Conservation (phyloP, 2,113 vertebrate genomes). For the Perca fluviatilis region DNA sequence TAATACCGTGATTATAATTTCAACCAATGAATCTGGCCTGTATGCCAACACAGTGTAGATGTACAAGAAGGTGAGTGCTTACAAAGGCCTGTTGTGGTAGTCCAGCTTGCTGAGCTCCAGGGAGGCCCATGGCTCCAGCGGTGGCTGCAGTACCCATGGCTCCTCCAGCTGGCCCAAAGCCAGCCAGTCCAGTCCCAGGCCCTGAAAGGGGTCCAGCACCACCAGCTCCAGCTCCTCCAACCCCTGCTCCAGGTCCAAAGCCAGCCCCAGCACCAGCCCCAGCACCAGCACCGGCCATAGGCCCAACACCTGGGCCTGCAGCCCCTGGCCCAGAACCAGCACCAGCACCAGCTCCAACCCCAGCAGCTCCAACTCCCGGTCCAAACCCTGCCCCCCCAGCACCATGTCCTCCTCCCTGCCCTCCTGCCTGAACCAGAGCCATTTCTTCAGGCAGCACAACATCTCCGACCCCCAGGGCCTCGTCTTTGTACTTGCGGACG, state of each 20-base stretch:
- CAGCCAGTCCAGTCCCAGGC: conserved; percentile 18
- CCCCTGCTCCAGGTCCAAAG: background rate
- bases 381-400: conserved; percentile 1
- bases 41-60: background rate
- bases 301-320: background rate
- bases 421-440: conserved; percentile 59
- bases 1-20: background rate
- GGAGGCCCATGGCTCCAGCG: conserved; percentile 77
- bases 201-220: conserved; percentile 26
- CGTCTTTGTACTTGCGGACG: conserved; percentile 96
- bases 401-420: conserved; percentile 26
- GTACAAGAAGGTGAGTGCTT: conserved; percentile 74
- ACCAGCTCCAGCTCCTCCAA: background rate
- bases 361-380: conserved; percentile 6
- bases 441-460: conserved; percentile 90
- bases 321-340: background rate
- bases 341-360: background rate
- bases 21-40: background rate
- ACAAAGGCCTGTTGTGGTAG: conserved; percentile 85
- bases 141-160: conserved; percentile 70
- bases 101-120: conserved; percentile 61
- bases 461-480: conserved; percentile 94
- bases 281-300: conserved; percentile 22
- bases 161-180: conserved; percentile 39
- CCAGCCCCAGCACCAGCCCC: conserved; percentile 32